Evolutionary conservation across 2,113 vertebrate genomes (phyloP).

Genomic region (Leucoraja erinaceus): DNA sequence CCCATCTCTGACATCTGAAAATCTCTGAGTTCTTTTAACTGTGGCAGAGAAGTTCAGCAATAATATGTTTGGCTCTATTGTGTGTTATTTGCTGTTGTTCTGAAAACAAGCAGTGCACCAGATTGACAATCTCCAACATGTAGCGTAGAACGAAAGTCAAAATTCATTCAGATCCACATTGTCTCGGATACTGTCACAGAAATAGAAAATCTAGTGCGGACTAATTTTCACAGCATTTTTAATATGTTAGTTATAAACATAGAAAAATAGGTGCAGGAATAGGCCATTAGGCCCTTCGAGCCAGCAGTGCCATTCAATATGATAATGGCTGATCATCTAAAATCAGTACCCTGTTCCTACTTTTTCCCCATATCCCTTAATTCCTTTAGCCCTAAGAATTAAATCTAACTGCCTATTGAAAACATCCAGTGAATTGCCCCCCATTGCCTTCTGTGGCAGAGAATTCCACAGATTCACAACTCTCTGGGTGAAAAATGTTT

Average conservation of each 20-base stretch:
- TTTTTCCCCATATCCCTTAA: no score
- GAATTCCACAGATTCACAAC: no score
- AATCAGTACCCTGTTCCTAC: no score
- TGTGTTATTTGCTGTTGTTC: neutral
- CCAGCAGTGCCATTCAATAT: no score
- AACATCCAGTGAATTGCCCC: no score
- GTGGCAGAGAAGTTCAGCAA: neutral
- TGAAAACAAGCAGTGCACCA: neutral
- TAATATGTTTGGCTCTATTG: neutral
- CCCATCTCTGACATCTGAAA: conserved; percentile 5
- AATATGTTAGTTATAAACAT: neutral
- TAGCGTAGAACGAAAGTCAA: neutral
- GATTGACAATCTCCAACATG: neutral
- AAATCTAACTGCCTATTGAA: no score
- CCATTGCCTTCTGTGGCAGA: no score
- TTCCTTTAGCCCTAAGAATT: no score
- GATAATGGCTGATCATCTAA: no score
- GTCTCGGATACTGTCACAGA: neutral
- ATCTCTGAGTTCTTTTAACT: neutral
- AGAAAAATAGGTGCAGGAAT: no score
- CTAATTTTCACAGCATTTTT: neutral
- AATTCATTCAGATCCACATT: neutral
- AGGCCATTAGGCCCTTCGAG: no score
- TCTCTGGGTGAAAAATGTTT: no score
- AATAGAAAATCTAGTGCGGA: neutral